Evolutionary conservation across 2,113 vertebrate genomes (phyloP).

Genomic region (Centropus unirufus): DNA sequence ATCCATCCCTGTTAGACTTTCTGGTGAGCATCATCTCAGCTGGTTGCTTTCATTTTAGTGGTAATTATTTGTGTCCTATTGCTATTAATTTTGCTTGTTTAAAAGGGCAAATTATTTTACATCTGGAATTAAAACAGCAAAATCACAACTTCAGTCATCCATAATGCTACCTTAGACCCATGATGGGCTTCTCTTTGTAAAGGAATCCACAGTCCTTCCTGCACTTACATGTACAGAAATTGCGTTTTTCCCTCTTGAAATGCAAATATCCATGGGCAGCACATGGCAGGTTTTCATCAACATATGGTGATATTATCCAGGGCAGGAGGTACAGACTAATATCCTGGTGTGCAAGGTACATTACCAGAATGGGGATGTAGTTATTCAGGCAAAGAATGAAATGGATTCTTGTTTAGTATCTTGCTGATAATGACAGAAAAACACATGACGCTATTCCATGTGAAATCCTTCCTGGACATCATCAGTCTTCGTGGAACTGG

Average conservation of each 20-base stretch:
- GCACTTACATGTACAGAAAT: neutral
- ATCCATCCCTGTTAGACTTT: neutral
- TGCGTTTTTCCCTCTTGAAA: neutral
- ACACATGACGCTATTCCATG: neutral
- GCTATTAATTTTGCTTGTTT: neutral
- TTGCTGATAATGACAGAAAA: neutral
- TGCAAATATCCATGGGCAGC: neutral
- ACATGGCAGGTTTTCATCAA: conserved; percentile 6
- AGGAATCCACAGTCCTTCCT: neutral
- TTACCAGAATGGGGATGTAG: neutral
- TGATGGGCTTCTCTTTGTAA: neutral
- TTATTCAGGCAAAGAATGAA: neutral
- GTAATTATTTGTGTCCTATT: neutral
- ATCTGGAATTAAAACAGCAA: neutral
- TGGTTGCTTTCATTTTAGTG: neutral
- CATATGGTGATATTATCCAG: neutral
- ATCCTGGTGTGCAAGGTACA: neutral
- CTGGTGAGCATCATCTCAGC: neutral
- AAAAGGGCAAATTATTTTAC: neutral
- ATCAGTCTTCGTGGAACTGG: neutral
- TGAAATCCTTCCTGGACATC: neutral
- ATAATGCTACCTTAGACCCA: neutral
- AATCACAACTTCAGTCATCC: neutral
- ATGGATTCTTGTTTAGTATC: neutral
- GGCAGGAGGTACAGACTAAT: neutral